These are phyloP conservation scores for Synergus gifuensis DNA, from an alignment of 2,888 invertebrate species.

Conservation along the genomic window DNA sequence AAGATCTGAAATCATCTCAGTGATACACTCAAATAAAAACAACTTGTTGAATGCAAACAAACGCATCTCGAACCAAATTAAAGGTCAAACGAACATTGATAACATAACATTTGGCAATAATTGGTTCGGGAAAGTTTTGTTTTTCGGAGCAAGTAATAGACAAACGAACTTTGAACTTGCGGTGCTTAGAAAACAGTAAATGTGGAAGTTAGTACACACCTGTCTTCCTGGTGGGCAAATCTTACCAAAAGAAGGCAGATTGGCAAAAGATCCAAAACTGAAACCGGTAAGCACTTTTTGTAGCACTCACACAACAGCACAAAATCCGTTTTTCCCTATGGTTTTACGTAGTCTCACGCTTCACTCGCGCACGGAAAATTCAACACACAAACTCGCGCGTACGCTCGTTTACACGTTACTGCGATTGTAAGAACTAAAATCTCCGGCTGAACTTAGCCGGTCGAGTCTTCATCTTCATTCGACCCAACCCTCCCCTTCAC, in stretches of 20 bases:
- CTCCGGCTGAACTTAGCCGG: background rate
- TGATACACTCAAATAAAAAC: background rate
- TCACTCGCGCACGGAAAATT: conserved; percentile 6
- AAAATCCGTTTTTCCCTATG: background rate
- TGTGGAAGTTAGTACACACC: background rate
- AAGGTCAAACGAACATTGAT: background rate
- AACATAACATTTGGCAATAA: background rate
- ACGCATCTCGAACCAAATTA: background rate
- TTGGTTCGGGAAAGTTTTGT: background rate
- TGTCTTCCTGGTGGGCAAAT: conserved; percentile 4
- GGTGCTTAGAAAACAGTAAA: background rate
- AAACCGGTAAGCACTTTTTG: conserved; percentile 3
- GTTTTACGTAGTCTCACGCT: background rate
- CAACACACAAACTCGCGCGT: background rate
- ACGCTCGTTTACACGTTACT: background rate
- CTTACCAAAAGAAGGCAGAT: background rate
- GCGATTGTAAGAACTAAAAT: background rate
- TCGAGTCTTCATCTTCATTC: conserved; percentile 6
- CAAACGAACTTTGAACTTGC: background rate
- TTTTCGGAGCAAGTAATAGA: background rate
- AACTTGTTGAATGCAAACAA: background rate
- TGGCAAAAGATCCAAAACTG: conserved; percentile 11
- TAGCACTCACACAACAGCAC: background rate
- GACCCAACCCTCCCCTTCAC: conserved; percentile 12
- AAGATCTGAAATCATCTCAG: background rate